Percentiles rank a stretch among this genome's conserved stretches.
Evolutionary conservation across 2,888 invertebrate genomes (phyloP).

Genomic region (Argynnis bischoffii): DNA sequence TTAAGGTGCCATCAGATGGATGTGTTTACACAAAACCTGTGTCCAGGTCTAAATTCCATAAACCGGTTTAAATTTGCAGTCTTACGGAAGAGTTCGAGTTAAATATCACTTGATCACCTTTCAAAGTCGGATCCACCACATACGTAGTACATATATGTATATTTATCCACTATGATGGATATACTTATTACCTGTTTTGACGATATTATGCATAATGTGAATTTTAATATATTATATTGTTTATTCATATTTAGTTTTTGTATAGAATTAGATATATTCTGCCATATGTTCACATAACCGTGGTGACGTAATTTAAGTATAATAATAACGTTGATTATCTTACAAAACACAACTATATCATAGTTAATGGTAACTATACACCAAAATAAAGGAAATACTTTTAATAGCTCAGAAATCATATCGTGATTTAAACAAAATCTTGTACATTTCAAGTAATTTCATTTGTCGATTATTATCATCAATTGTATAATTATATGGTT

Average conservation of each 20-base stretch:
- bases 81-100: conserved; percentile 59
- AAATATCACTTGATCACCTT: conserved; percentile 79
- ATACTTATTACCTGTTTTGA: neutral
- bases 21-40: neutral
- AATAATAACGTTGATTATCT: too few relatives aligned
- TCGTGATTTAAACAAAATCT: conserved; percentile 1
- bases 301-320: too few relatives aligned
- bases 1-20: too few relatives aligned
- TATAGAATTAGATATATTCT: too few relatives aligned
- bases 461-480: conserved; percentile 15
- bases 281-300: too few relatives aligned
- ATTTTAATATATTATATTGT: too few relatives aligned
- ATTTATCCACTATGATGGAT: conserved; percentile 1
- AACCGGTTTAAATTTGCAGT: conserved; percentile 58
- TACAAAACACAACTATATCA: too few relatives aligned
- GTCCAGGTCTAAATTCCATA: conserved; percentile 28
- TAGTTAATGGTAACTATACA: too few relatives aligned
- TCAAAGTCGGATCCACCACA: conserved; percentile 41
- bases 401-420: too few relatives aligned
- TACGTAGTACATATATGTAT: neutral
- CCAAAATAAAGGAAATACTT: too few relatives aligned
- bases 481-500: conserved; percentile 5
- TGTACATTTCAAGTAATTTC: conserved; percentile 1
- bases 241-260: too few relatives aligned
- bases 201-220: neutral